Conservation (phyloP, 1,140 invertebrate species). For the Dendroctonus ponderosae region DNA sequence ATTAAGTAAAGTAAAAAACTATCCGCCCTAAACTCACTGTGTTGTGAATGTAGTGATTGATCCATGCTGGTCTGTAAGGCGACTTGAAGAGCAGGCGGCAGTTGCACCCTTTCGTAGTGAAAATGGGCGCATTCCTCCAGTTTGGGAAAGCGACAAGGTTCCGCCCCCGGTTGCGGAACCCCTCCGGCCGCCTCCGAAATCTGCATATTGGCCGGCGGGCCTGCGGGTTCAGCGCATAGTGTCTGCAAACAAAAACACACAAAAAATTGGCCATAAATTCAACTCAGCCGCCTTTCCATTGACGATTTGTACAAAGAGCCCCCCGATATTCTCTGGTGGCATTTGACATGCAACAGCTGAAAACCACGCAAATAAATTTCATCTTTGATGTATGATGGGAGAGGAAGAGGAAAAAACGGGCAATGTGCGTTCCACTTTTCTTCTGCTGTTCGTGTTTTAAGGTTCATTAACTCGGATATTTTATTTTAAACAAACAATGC, state of each 20-base stretch:
- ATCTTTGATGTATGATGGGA: background rate
- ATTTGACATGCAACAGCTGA: too few species aligned
- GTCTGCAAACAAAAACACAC: constrained; percentile 39
- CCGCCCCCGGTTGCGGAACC: constrained; percentile 42
- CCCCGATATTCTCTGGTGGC: too few species aligned
- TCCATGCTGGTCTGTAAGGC: constrained; percentile 48
- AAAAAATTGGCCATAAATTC: too few species aligned
- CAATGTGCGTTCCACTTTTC: constrained; percentile 20
- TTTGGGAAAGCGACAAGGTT: constrained; percentile 76
- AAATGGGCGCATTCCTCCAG: constrained; percentile 98
- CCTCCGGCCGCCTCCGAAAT: constrained; percentile 46
- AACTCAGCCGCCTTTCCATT: too few species aligned
- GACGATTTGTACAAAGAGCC: too few species aligned
- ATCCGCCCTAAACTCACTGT: constrained; percentile 42
- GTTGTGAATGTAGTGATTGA: constrained; percentile 48
- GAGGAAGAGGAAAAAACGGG: constrained; percentile 2
- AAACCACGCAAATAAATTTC: constrained; percentile 8
- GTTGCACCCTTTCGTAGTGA: constrained; percentile 91
- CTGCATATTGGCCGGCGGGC: constrained; percentile 42
- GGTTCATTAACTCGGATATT: constrained; percentile 12
- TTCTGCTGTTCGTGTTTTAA: constrained; percentile 10
- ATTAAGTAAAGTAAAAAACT: too few species aligned
- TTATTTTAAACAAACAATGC: constrained; percentile 8
- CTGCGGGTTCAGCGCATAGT: constrained; percentile 46
- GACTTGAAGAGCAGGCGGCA: constrained; percentile 71